Conservation (phyloP, 2,888 invertebrate genomes). For the Ophion ventricosus region DNA sequence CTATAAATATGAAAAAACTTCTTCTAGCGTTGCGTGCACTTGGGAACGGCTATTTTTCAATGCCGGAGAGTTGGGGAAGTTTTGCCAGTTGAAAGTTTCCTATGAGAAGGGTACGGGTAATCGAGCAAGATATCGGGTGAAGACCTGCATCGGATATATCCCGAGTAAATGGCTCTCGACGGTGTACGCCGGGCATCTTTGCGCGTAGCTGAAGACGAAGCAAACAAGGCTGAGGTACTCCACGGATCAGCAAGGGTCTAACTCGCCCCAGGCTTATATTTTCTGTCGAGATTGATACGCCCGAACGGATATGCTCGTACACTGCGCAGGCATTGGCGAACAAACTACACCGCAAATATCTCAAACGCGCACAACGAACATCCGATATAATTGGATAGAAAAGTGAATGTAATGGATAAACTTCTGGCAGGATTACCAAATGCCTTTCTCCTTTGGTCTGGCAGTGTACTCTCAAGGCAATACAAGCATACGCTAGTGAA, state of each 20-base stretch:
- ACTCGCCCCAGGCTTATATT: not conserved
- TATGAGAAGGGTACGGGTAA: not conserved
- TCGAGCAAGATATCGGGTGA: slow-evolving; percentile 42
- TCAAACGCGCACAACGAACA: too few relatives aligned
- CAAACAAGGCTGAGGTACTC: slow-evolving; percentile 5
- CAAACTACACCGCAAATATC: not conserved
- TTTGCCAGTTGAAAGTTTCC: slow-evolving; percentile 32
- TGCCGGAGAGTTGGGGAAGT: slow-evolving; percentile 43
- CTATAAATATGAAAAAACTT: not conserved
- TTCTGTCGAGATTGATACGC: slow-evolving; percentile 11
- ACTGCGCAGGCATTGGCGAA: not conserved
- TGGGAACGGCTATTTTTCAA: slow-evolving; percentile 8
- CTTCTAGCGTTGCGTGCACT: not conserved
- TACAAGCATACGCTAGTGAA: too few relatives aligned
- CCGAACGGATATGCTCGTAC: not conserved
- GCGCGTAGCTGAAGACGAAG: slow-evolving; percentile 12
- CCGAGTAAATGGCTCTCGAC: slow-evolving; percentile 46
- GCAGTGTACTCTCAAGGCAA: too few relatives aligned
- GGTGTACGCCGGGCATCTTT: slow-evolving; percentile 3
- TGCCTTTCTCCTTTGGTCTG: too few relatives aligned
- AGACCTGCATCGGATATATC: slow-evolving; percentile 25
- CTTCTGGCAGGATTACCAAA: too few relatives aligned
- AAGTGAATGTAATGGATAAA: too few relatives aligned
- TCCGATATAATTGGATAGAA: too few relatives aligned
- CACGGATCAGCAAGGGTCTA: slow-evolving; percentile 11